Evolutionary conservation across 2,888 invertebrate species (phyloP).

Genomic region (Napeogenes sylphis): DNA sequence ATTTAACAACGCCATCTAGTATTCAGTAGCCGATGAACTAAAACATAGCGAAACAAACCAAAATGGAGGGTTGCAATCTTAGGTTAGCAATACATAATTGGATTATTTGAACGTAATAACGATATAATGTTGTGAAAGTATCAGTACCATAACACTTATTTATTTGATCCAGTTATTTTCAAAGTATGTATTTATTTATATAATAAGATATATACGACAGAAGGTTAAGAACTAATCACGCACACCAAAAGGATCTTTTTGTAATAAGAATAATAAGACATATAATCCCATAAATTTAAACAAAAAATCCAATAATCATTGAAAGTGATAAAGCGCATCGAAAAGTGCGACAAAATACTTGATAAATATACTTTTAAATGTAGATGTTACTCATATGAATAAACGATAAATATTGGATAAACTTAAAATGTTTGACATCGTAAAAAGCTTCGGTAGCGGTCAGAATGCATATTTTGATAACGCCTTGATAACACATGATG

Average conservation of each 20-base stretch:
- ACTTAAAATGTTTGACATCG: constrained; percentile 35
- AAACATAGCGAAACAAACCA: not conserved
- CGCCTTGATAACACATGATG: constrained; percentile 30
- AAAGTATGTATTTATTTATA: too few relatives aligned
- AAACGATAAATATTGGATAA: constrained; percentile 36
- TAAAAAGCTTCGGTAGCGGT: constrained; percentile 52
- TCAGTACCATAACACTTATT: too few relatives aligned
- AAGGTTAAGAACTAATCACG: too few relatives aligned
- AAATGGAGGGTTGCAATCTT: too few relatives aligned
- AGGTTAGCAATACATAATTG: too few relatives aligned
- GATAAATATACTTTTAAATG: constrained; percentile 54
- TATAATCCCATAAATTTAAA: constrained; percentile 12
- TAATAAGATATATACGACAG: too few relatives aligned
- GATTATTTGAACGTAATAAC: too few relatives aligned
- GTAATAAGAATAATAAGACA: not conserved
- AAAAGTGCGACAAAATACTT: constrained; percentile 41
- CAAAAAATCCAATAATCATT: constrained; percentile 24
- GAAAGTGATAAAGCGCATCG: constrained; percentile 42
- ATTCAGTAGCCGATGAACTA: not conserved
- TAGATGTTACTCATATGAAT: constrained; percentile 52
- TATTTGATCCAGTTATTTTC: too few relatives aligned
- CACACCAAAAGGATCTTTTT: not conserved
- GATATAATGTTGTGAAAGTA: too few relatives aligned
- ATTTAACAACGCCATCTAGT: not conserved
- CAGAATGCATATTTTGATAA: constrained; percentile 43